Evolutionary conservation across 2,113 vertebrate genomes (phyloP), one percentile per base, ranked within the genome.

Genomic region (Datnioides undecimradiatus): DNA sequence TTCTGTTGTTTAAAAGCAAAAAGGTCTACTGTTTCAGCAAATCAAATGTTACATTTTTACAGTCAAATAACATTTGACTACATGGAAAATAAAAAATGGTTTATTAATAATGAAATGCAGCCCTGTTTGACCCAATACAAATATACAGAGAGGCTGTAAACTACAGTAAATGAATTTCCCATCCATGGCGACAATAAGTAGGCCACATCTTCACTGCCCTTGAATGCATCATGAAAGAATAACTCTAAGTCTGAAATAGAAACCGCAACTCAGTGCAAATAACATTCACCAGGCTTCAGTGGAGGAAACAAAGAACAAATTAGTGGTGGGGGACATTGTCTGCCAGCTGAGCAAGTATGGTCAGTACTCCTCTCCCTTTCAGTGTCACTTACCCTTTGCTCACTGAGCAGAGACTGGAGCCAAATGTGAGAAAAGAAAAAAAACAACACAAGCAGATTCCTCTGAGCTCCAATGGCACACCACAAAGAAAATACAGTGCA

Each of bases 341-440:
- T 72, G 33, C 60, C 72, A 87, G 57, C 69, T 79, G 69, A 79
- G 59, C 72, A 76, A 80, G 72, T 88, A 29, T 74, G 59, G 51
- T 74, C 23, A 68, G 79, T 62, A 66, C 29, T 52, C 40, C 74
- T 71, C 70, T 57, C 49, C 54, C 9, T 46, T 25, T 69, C n/a
- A 60, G 43, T 77, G 55, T 69, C 69, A 79, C 58, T 86, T 88
- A 65, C 45, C 27, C 23, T 80, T 74, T 65, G 70, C 34, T 52
- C 64, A 23, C 54, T 82, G 52, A 60, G 17, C 63, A 57, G 58
- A 81, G 40, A 66, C 17, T 33, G 6, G 1, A 38, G 25, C 4
- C 40, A 75, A 75, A 80, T 29, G 13, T 58, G n/a, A n/a, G 19
- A 55, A 48, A 58, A 55, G 40, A 58, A 38, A 62, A 69, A 3